These are phyloP conservation scores for Myocastor coypus DNA, from an alignment of 2,113 vertebrate species.

Conservation along the genomic window DNA sequence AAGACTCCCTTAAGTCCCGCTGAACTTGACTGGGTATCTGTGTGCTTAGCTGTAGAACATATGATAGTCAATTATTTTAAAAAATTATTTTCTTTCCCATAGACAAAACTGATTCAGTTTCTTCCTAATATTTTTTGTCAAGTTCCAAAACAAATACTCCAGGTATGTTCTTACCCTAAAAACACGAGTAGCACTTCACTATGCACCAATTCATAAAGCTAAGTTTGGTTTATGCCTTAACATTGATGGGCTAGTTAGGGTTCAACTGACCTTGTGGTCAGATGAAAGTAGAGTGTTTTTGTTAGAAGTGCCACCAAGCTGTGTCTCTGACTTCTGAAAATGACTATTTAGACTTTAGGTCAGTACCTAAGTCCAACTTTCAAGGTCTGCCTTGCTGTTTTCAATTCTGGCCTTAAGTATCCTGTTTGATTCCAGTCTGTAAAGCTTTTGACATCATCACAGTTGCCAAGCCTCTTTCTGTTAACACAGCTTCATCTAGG, in stretches of 20 bases:
- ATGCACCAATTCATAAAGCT: background rate
- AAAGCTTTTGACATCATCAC: background rate
- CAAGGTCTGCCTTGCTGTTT: slow-evolving; percentile 33
- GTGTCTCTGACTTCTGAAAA: background rate
- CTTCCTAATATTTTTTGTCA: slow-evolving; percentile 34
- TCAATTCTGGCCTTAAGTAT: background rate
- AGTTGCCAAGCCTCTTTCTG: background rate
- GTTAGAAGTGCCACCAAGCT: background rate
- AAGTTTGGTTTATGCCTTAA: background rate
- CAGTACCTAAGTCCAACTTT: background rate
- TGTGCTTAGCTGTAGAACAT: background rate
- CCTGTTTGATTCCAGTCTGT: slow-evolving; percentile 14
- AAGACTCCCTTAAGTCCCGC: background rate
- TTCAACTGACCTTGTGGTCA: background rate
- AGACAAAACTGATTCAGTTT: background rate
- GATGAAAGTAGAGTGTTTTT: slow-evolving; percentile 9
- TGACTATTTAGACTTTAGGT: slow-evolving; percentile 22
- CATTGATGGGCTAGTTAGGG: background rate
- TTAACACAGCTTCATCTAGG: background rate
- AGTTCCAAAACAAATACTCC: background rate
- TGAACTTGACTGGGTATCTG: background rate
- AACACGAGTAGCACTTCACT: background rate
- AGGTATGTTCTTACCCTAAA: background rate
- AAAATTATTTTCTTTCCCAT: background rate
- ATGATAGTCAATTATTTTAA: background rate